phyloP scores from a whole-genome alignment of 2,888 invertebrate genomes.

The Chymomyza caudatula region DNA sequence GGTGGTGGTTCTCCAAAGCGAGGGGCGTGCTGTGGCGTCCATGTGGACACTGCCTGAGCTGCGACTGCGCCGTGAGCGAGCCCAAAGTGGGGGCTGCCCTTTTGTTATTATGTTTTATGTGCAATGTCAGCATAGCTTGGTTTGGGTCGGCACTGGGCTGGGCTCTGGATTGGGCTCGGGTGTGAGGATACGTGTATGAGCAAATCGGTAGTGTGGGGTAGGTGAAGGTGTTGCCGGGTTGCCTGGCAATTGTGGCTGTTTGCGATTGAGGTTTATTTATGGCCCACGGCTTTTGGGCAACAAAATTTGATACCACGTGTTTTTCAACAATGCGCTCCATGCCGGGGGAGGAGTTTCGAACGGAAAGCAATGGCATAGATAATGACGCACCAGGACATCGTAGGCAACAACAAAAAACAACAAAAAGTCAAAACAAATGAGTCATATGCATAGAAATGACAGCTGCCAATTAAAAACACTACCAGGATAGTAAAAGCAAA shows the following conservation, averaged over 20 bases:
- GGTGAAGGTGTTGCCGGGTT: conserved; percentile 16
- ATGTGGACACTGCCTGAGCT: conserved; percentile 18
- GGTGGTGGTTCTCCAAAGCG: conserved; percentile 45
- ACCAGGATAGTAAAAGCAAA: conserved; percentile 11
- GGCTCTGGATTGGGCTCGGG: not conserved
- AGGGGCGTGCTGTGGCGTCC: not conserved
- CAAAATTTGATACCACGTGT: conserved; percentile 63
- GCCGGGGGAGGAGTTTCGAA: conserved; percentile 21
- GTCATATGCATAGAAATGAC: conserved; percentile 5
- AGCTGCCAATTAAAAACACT: conserved; percentile 9
- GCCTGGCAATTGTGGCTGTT: conserved; percentile 36
- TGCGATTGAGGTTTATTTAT: conserved; percentile 66
- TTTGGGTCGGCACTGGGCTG: not conserved
- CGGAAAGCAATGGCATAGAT: conserved; percentile 62
- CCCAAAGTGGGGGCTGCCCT: conserved; percentile 22
- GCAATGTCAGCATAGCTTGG: conserved; percentile 8
- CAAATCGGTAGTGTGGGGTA: not conserved
- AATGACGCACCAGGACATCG: conserved; percentile 31
- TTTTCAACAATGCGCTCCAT: conserved; percentile 2
- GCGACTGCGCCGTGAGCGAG: conserved; percentile 63
- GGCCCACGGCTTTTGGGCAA: conserved; percentile 63
- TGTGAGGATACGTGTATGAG: not conserved
- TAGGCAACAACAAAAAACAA: conserved; percentile 14
- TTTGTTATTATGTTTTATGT: conserved; percentile 41
- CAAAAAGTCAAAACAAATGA: conserved; percentile 38